Evolutionary conservation across 2,113 vertebrate genomes (phyloP), one percentile per base, ranked within the genome.

Genomic region (Nycticorax nycticorax): DNA sequence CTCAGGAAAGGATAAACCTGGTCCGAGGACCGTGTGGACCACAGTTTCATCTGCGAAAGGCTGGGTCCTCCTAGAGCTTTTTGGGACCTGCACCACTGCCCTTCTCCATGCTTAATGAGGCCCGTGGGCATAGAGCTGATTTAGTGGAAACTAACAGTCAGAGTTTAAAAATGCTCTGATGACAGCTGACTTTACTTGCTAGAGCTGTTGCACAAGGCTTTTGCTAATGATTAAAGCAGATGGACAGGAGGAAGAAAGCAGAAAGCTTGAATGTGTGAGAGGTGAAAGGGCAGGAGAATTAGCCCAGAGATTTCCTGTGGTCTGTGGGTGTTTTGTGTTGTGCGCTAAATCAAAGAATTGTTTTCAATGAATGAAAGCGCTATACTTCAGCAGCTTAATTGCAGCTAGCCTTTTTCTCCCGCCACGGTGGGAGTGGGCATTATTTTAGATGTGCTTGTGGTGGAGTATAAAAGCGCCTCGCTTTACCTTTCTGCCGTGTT

Each of bases 221-320:
- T 97, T 95, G 94, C 97, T 98, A 98, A 98, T 98, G 98, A 98
- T 97, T 98, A 97, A 97, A 98, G 97, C 98, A 98, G 98, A 98
- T 97, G 98, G 98, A 97, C 97, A 98, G 97, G 97, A 97, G 97
- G 98, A 98, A 97, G 97, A 98, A 98, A 97, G 93, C 96, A 98
- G 96, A 98, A 98, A 96, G 98, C 96, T 98, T 55, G 91, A 98
- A 98, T 97, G 98, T 98, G 98, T 97, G 98, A 98, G 98, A 98
- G 98, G 98, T 96, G 98, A 98, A 97, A 98, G 98, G 98, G 98
- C 98, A 98, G 98, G 96, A 97, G 97, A 98, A 98, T 97, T 98
- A 97, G 97, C 88, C 95, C 94, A 94, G 97, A 97, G 97, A 98
- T 98, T 98, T 98, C 98, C 98, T 98, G 98, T 98, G 97, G 98